Base-by-base conservation (phyloP, 1,140 invertebrate genomes). In the Triops longicaudatus region DNA sequence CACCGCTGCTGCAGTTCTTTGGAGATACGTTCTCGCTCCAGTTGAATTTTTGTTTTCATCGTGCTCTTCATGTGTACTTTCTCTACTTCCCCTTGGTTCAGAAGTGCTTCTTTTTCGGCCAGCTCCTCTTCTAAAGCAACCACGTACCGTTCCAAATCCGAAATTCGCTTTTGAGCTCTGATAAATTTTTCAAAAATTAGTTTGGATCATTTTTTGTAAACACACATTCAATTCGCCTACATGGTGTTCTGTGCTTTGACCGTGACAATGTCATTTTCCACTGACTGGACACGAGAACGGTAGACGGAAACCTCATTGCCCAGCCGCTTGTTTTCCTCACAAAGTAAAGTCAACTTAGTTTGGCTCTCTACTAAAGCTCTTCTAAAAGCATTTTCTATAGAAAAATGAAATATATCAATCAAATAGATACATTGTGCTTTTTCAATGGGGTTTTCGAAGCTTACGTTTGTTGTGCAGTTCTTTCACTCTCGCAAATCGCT, bases 51-150 rank as follows among this genome's bases (percentile, higher is more conserved):
- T 1, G 76, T 76, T 63, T 80, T 80, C 12, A 79, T 75, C 31
- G 76, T 76, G 72, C 79, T 77, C 73, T 80, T 81, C 76, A 82
- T 79, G 12, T 79, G 75, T 43, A 80, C 76, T 41, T 80, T 81
- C 27, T 82, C 81, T n/a, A 82, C 78, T 17, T 80, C 78, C 17
- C 81, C 79, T 27, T 82, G 81, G 27, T 78, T 78, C 0, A 94
- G 78, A 4, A 79, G 77, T 73, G 80, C 50, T 76, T 81, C 80
- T 73, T 80, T 80, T 71, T 82, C 82, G n/a, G 81, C 81, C 42
- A 79, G 76, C 78, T 82, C 75, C 31, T 76, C 75, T 76, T 76
- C 28, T 11, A 76, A 41, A 17, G 41, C 73, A 12, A 17, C 73
- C 3, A 28, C 73, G 4, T 28, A 42, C n/a, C 43, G 17, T 28